Percentiles rank a stretch among this genome's conserved stretches.
These are phyloP conservation scores for Cosmia pyralina DNA, from an alignment of 2,888 invertebrate genomes.

Conservation along the genomic window DNA sequence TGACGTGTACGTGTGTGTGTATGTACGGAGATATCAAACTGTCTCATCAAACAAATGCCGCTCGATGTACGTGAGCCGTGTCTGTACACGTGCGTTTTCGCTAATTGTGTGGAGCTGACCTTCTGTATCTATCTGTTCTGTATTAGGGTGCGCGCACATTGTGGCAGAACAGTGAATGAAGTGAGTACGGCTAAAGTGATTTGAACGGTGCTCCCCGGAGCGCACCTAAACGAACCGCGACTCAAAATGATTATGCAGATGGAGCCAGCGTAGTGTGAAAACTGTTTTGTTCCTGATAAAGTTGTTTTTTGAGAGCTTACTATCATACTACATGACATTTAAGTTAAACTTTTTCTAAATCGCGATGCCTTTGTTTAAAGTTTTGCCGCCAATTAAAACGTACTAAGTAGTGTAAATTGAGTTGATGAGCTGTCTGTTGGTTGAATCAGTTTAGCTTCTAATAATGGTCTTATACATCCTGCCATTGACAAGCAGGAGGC, in stretches of 20 bases:
- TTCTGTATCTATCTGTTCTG: slow-evolving; percentile 14
- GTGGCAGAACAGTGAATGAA: slow-evolving; percentile 37
- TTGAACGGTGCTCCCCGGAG: slow-evolving; percentile 26
- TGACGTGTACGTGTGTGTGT: too few species aligned
- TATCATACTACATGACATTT: not conserved
- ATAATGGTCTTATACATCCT: not conserved
- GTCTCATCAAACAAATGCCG: not conserved
- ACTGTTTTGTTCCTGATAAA: slow-evolving; percentile 19
- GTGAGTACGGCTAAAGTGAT: slow-evolving; percentile 21
- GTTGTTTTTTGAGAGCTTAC: not conserved
- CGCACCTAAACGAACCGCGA: slow-evolving; percentile 18
- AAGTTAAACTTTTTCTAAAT: too few species aligned
- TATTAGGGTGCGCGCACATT: slow-evolving; percentile 28
- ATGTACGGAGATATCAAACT: not conserved
- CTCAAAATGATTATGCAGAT: slow-evolving; percentile 25
- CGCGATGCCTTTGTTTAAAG: not conserved
- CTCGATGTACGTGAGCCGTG: not conserved
- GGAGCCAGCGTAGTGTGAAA: slow-evolving; percentile 11
- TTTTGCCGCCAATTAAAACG: not conserved
- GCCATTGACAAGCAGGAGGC: not conserved
- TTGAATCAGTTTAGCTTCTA: not conserved
- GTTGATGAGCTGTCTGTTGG: not conserved
- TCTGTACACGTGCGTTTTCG: not conserved
- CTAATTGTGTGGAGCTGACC: not conserved
- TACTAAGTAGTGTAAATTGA: too few species aligned